Evolutionary conservation across 2,888 invertebrate species (phyloP).

Genomic region (Chironomus riparius): DNA sequence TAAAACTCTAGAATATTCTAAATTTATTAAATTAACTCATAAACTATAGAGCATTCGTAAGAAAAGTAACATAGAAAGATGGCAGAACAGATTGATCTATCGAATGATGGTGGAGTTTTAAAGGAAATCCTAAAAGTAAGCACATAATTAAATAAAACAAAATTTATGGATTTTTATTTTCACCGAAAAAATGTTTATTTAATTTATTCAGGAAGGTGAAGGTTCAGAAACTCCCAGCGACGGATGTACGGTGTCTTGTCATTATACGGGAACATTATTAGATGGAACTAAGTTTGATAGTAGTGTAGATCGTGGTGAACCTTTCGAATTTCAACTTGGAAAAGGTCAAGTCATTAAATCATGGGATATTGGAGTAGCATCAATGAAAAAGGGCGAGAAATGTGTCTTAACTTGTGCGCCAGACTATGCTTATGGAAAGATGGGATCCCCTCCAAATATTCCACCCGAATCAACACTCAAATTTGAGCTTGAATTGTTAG

Average conservation of each 20-base stretch:
- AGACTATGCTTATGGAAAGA: conserved; percentile 82
- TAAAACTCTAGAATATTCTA: background rate
- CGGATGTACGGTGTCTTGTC: conserved; percentile 67
- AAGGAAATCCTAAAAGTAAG: conserved; percentile 51
- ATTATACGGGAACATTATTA: conserved; percentile 80
- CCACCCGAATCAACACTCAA: conserved; percentile 79
- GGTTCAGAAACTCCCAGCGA: conserved; percentile 61
- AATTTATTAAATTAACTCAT: too few species aligned
- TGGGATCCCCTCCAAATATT: conserved; percentile 78
- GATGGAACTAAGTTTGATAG: conserved; percentile 92
- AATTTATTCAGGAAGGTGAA: conserved; percentile 57
- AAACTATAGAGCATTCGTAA: too few species aligned
- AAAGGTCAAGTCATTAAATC: conserved; percentile 77
- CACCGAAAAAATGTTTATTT: too few species aligned
- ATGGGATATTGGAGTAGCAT: conserved; percentile 89
- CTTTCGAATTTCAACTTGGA: conserved; percentile 65
- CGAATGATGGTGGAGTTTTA: conserved; percentile 38
- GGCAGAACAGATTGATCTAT: conserved; percentile 35
- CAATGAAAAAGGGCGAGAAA: conserved; percentile 86
- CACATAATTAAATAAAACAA: conserved; percentile 30
- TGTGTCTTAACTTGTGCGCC: conserved; percentile 75
- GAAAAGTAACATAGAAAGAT: background rate
- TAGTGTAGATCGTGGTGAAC: conserved; percentile 69
- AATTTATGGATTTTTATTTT: background rate
- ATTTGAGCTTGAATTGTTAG: conserved; percentile 83